These are phyloP conservation scores for Phytoseiulus persimilis DNA, from an alignment of 2,888 invertebrate species.

Conservation along the genomic window DNA sequence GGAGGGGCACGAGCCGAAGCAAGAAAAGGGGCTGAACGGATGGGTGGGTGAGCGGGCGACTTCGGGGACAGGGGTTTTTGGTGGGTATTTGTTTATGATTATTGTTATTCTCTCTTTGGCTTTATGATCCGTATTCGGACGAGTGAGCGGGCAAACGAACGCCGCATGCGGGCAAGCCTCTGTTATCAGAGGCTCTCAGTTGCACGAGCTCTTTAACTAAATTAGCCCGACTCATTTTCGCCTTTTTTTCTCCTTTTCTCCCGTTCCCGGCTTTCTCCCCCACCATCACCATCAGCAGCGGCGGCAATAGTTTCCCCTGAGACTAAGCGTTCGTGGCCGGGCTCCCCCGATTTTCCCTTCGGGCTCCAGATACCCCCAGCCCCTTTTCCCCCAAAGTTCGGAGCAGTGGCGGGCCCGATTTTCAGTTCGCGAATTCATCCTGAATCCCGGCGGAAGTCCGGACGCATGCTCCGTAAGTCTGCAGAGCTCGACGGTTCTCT, in stretches of 20 bases:
- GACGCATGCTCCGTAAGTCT: too few species aligned
- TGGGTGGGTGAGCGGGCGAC: neutral
- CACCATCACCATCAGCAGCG: neutral
- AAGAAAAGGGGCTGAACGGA: neutral
- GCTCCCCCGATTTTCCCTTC: neutral
- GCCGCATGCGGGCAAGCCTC: neutral
- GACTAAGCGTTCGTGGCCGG: neutral
- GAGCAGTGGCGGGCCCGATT: too few species aligned
- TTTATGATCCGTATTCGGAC: slow-evolving; percentile 36
- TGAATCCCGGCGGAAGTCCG: too few species aligned
- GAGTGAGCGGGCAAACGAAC: slow-evolving; percentile 5
- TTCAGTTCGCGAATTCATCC: too few species aligned
- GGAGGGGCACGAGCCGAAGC: neutral
- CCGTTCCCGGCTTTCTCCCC: neutral
- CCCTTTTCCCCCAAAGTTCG: neutral
- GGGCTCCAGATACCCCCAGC: neutral
- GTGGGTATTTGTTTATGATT: slow-evolving; percentile 38
- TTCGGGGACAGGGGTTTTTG: slow-evolving; percentile 5
- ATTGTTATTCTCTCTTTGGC: slow-evolving; percentile 39
- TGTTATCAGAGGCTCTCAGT: slow-evolving; percentile 31
- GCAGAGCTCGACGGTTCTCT: too few species aligned
- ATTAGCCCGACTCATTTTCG: slow-evolving; percentile 37
- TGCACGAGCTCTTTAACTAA: slow-evolving; percentile 31
- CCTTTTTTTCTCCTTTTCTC: slow-evolving; percentile 18
- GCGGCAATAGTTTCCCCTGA: neutral